Evolutionary conservation across 2,797 vertebrate species (phyloP).

Genomic region (Microctenopoma stevenorrisi): DNA sequence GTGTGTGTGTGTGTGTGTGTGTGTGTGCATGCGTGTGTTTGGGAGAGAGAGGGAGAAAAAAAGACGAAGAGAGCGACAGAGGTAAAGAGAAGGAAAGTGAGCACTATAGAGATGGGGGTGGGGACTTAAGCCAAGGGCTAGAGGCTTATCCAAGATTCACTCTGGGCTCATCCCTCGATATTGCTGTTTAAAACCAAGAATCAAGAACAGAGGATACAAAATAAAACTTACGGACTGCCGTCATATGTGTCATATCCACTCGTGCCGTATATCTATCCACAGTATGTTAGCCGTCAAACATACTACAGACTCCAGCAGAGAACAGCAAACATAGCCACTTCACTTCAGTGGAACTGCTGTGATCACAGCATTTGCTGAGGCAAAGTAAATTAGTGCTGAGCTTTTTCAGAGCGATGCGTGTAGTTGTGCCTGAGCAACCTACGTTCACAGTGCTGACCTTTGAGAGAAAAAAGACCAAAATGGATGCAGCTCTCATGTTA

Average conservation of each 20-base stretch:
- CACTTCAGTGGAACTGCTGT: neutral
- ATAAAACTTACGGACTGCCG: conserved; percentile 44
- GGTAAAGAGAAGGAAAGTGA: conserved; percentile 43
- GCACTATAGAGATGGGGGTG: conserved; percentile 69
- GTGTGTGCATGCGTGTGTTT: conserved; percentile 50
- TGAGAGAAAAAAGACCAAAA: conserved; percentile 1
- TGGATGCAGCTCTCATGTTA: neutral
- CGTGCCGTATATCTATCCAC: conserved; percentile 20
- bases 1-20: conserved; percentile 45
- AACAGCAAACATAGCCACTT: neutral
- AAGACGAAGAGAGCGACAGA: conserved; percentile 27
- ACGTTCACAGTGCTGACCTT: conserved; percentile 15
- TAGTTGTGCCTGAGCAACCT: neutral
- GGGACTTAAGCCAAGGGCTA: conserved; percentile 77
- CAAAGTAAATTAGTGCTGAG: neutral
- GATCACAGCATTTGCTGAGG: conserved; percentile 4
- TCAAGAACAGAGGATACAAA: conserved; percentile 66
- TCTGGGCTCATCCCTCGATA: conserved; percentile 79
- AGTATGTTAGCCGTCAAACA: neutral
- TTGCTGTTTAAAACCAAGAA: conserved; percentile 77
- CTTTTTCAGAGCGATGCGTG: conserved; percentile 6
- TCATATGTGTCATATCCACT: conserved; percentile 14
- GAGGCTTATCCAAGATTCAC: conserved; percentile 80
- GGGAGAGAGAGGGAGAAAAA: conserved; percentile 21
- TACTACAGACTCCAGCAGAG: neutral